Base-by-base conservation (phyloP, 2,888 invertebrate genomes). In the Argyresthia goedartella region DNA sequence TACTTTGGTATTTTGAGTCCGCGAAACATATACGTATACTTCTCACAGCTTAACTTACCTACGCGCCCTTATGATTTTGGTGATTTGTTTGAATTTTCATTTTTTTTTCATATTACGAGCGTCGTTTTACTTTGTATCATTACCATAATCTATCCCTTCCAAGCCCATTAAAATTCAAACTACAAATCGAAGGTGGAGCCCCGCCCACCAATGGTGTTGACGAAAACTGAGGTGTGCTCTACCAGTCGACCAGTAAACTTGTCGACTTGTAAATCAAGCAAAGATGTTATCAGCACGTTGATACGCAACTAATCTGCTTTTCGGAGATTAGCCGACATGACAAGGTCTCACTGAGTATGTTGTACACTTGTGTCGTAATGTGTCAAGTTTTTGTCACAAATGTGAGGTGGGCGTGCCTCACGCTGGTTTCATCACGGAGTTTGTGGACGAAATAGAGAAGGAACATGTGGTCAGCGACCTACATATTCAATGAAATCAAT, bases 381-480 rank as follows among this genome's bases (percentile, higher is more conserved):
- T 33, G 50, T 42, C 50, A 50, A 34, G 43, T 50, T 49, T 50
- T 50, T 50, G 50, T 50, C 50, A 50, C 50, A 34, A 43, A 44
- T 8, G 43, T 50, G 33, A 33, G 44, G 50, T 50, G 44, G 50
- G 50, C 50, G 50, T 43, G 50, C 15, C 14, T 9, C 25, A 25
- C 8, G 44, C 14, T 33, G 39, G 50, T 50, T 50, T 34, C 50
- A 50, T 50, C 50, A 44, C 34, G 39, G 36, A 49, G 39, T 39
- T 39, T 34, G 33, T n/a, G 34, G 13, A 10, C 4, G 36, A 15
- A 25, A 25, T 41, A 39, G 41, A 34, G 48, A 36, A 49, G 48
- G 14, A 14, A 46, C 25, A n/a, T 8, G n/a, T 13, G 8, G 10
- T n/a, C 6, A 46, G 1, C 1, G 33, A 46, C 16, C 16, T 15